Evolutionary conservation across 1,140 invertebrate species (phyloP).

Genomic region (Dolichoris vasculosae): DNA sequence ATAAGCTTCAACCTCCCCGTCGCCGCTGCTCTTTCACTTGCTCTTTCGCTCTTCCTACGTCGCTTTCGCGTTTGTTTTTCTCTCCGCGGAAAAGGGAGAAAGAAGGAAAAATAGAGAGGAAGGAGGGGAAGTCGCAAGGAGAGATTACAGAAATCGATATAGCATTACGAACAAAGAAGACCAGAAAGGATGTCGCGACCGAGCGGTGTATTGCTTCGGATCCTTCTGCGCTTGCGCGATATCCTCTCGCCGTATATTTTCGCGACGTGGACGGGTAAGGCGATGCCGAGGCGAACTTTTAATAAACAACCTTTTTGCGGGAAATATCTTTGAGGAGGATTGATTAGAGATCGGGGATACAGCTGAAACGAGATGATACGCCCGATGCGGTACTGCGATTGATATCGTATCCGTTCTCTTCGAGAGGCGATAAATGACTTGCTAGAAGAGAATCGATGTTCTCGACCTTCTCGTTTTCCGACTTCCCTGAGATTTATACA

Average conservation of each 20-base stretch:
- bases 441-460: background rate
- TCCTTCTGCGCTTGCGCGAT: constrained; percentile 33
- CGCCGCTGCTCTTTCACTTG: background rate
- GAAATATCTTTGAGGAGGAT: background rate
- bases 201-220: background rate
- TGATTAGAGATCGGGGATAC: constrained; percentile 8
- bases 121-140: constrained; percentile 50
- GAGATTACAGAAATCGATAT: constrained; percentile 67
- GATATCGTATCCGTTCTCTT: background rate
- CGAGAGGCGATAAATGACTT: constrained; percentile 6
- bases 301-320: constrained; percentile 14
- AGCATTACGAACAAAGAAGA: constrained; percentile 62
- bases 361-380: background rate
- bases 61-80: constrained; percentile 16
- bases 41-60: background rate
- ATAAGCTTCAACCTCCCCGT: constrained; percentile 9
- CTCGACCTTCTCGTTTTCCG: background rate
- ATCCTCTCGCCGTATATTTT: background rate
- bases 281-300: background rate
- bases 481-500: background rate
- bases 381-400: background rate
- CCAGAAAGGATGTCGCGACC: constrained; percentile 42
- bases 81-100: background rate
- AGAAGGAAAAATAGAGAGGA: background rate
- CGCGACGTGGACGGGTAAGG: background rate